Conservation (phyloP, 2,888 invertebrate species). For the Erebia aethiops region DNA sequence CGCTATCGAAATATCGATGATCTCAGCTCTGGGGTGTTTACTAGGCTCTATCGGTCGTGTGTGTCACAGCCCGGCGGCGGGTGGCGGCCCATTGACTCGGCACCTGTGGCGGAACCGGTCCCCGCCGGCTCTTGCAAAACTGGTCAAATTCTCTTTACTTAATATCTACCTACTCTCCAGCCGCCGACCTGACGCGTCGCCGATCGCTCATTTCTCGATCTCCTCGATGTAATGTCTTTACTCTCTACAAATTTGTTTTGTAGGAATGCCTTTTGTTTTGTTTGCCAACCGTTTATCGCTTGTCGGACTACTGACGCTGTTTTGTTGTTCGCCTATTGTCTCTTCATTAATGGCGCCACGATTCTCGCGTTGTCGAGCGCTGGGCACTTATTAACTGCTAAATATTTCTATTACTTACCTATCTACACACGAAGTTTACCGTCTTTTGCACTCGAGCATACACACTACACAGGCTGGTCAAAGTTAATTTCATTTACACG, state of each 20-base stretch:
- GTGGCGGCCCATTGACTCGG: conserved; percentile 57
- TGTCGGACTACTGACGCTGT: conserved; percentile 22
- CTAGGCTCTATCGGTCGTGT: conserved; percentile 54
- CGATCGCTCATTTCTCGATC: conserved; percentile 52
- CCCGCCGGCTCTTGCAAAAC: conserved; percentile 65
- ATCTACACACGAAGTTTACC: no score
- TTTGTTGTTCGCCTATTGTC: conserved; percentile 25
- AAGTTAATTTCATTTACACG: no score
- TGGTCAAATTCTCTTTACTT: conserved; percentile 62
- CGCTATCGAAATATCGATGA: conserved; percentile 50
- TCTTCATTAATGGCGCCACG: conserved; percentile 21
- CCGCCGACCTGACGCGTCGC: conserved; percentile 41
- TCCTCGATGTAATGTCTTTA: conserved; percentile 43
- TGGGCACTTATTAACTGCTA: neutral
- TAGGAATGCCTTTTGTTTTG: conserved; percentile 25
- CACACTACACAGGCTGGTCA: no score
- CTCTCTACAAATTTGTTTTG: conserved; percentile 31
- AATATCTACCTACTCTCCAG: conserved; percentile 38
- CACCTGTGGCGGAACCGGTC: conserved; percentile 74
- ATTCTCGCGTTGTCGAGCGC: conserved; percentile 18
- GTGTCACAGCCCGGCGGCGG: conserved; percentile 50
- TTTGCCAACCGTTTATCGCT: conserved; percentile 23
- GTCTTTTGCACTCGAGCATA: no score
- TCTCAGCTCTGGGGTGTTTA: conserved; percentile 43
- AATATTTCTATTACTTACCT: neutral